Conservation (phyloP, 2,888 invertebrate species). For the Polylopha cassiicola region DNA sequence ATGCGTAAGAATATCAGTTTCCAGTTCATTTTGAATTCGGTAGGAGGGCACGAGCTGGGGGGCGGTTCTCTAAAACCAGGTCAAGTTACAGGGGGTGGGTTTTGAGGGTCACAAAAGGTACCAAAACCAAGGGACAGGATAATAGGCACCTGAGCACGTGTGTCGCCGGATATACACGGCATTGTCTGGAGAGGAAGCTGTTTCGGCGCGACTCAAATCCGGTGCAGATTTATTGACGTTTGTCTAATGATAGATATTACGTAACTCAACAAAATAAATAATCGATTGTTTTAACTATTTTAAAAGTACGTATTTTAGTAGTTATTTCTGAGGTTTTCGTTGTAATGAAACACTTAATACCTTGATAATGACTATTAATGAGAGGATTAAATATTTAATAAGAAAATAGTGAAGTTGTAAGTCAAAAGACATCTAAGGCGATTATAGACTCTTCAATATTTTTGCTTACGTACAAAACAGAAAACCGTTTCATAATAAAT, state of each 20-base stretch:
- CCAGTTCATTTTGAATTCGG: constrained; percentile 41
- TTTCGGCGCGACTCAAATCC: constrained; percentile 66
- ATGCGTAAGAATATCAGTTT: constrained; percentile 42
- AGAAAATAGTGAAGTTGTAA: too few relatives aligned
- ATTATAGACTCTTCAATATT: too few relatives aligned
- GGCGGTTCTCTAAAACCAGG: constrained; percentile 62
- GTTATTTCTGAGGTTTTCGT: too few relatives aligned
- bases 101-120: constrained; percentile 52
- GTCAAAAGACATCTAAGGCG: too few relatives aligned
- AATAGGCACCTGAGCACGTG: constrained; percentile 77
- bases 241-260: constrained; percentile 6
- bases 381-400: too few relatives aligned
- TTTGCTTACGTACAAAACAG: too few relatives aligned
- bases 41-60: constrained; percentile 69
- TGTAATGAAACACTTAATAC: too few relatives aligned
- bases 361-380: too few relatives aligned
- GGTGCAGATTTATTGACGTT: constrained; percentile 55
- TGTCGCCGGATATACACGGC: constrained; percentile 66
- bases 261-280: neutral
- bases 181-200: constrained; percentile 74
- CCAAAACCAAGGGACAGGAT: constrained; percentile 51
- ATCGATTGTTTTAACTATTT: too few relatives aligned
- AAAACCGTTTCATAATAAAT: too few relatives aligned
- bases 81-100: constrained; percentile 70
- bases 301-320: too few relatives aligned